Evolutionary conservation across 2,113 vertebrate genomes (phyloP), one percentile per base, ranked within the genome.

Genomic region (Sorex araneus): DNA sequence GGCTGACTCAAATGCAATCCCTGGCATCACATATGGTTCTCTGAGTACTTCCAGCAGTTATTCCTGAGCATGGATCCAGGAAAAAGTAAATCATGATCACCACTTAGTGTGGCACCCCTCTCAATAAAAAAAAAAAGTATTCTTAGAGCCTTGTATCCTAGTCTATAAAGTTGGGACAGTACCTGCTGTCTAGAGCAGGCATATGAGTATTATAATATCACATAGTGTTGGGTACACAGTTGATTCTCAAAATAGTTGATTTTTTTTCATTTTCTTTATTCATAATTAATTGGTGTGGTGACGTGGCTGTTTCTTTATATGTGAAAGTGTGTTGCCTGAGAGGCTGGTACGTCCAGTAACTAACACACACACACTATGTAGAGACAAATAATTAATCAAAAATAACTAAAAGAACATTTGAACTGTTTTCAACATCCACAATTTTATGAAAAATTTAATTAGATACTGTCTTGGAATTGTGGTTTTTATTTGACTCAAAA

Each of bases 261-360:
- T 82, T 82, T 60, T 60, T 36, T 45, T 27, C 9, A 19, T 66
- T 89, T 8, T 74, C 6, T 13, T 43, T 75, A 60, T 88, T 91
- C 57, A 78, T 54, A 89, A 80, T 23, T 43, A 89, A 80, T 23
- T 43, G 28, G n/a, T 18, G 27, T 21, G 54, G 75, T 83, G 60
- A 83, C 43, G 28, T 40, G 36, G 21, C 23, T 57, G 43, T 75
- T 64, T 30, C 23, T 69, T 30, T 69, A 8, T 57, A 40, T 87
- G 57, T 84, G 87, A 67, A 89, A 79, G 87, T 47, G 87, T 47
- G 7, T 32, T 78, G 63, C 50, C 43, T 32, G n/a, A 90, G 81
- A 94, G 30, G 12, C n/a, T 91, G 63, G 78, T 36, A 73, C 60
- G 70, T 83, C 2, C 27, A 54, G 16, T 36, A 67, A 78, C n/a